Percentiles rank a stretch among this genome's conserved stretches.
These are phyloP conservation scores for Lithophane socia DNA, from an alignment of 2,888 invertebrate genomes.

Conservation along the genomic window DNA sequence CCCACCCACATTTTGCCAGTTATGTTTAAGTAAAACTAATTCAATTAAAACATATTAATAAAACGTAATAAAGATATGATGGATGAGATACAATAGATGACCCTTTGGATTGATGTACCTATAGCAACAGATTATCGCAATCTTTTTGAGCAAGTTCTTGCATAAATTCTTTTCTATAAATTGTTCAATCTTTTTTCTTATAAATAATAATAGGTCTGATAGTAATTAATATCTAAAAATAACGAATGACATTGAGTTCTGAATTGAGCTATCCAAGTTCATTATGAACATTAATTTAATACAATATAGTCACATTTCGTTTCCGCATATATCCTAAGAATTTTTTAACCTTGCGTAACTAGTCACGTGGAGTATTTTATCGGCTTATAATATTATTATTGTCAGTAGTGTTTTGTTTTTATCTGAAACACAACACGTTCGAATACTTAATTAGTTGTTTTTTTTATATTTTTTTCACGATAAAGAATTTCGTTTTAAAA, in stretches of 20 bases:
- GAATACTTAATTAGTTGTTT: background rate
- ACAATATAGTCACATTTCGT: background rate
- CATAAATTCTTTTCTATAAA: too few relatives aligned
- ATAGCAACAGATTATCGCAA: too few relatives aligned
- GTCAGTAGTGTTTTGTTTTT: slow-evolving; percentile 40
- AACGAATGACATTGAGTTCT: slow-evolving; percentile 28
- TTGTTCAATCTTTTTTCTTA: too few relatives aligned
- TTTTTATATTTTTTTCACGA: too few relatives aligned
- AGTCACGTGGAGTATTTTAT: slow-evolving; percentile 6
- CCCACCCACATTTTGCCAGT: too few relatives aligned
- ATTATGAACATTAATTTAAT: slow-evolving; percentile 2
- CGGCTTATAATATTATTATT: background rate
- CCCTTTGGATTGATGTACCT: too few relatives aligned
- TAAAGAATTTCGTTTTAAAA: background rate
- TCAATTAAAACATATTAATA: too few relatives aligned
- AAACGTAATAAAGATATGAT: too few relatives aligned
- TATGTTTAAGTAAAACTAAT: too few relatives aligned
- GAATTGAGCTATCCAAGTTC: slow-evolving; percentile 9
- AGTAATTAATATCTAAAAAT: background rate
- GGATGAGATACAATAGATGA: too few relatives aligned
- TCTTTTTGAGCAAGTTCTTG: too few relatives aligned
- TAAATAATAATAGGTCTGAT: too few relatives aligned
- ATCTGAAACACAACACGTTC: slow-evolving; percentile 21
- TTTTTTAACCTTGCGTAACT: slow-evolving; percentile 22
- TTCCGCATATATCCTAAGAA: slow-evolving; percentile 26